Evolutionary conservation across 2,888 invertebrate species (phyloP).

Genomic region (Plusia festucae): DNA sequence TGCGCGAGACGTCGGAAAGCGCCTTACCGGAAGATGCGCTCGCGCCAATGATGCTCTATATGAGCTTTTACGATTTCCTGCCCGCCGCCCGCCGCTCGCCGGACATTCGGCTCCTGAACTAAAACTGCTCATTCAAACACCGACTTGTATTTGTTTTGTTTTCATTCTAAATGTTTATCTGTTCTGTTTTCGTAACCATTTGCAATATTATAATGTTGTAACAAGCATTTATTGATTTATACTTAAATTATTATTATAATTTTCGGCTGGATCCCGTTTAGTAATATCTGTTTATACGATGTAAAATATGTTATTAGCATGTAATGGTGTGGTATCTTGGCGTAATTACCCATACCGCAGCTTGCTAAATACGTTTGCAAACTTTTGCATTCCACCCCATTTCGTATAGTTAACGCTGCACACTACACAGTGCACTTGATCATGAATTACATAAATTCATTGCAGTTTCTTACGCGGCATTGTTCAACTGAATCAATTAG

Average conservation of each 20-base stretch:
- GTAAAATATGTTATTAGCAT: too few species aligned
- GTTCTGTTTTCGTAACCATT: background rate
- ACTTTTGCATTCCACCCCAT: conserved; percentile 24
- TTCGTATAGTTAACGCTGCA: conserved; percentile 1
- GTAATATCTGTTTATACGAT: too few species aligned
- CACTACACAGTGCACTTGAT: conserved; percentile 25
- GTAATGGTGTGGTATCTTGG: background rate
- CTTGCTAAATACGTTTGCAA: background rate
- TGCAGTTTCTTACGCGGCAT: conserved; percentile 46
- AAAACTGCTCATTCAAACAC: conserved; percentile 69
- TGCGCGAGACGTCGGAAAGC: conserved; percentile 78
- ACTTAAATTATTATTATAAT: background rate
- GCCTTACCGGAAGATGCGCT: conserved; percentile 83
- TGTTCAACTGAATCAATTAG: conserved; percentile 57
- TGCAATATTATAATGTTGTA: background rate
- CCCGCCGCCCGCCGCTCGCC: conserved; percentile 69
- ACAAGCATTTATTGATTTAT: background rate
- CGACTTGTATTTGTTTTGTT: conserved; percentile 58
- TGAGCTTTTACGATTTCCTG: conserved; percentile 88
- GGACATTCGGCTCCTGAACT: conserved; percentile 66
- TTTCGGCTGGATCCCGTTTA: too few species aligned
- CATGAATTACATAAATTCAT: conserved; percentile 51
- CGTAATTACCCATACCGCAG: background rate
- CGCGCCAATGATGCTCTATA: conserved; percentile 78
- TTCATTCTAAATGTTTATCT: conserved; percentile 28